Conservation (phyloP, 1,140 invertebrate genomes). For the Battus philenor region DNA sequence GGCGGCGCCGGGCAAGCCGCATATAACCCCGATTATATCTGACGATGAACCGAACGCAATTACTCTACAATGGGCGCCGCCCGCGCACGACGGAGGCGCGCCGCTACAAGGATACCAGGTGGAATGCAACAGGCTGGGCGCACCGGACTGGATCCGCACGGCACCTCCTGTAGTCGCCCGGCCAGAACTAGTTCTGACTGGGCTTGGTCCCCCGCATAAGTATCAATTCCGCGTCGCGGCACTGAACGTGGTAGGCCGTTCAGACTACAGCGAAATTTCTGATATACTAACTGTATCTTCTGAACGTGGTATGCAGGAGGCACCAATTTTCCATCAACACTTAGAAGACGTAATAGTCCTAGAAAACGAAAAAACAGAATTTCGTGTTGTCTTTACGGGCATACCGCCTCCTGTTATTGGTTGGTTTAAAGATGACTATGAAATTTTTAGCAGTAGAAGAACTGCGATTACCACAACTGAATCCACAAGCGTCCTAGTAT, state of each 20-base stretch:
- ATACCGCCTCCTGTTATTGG: slow-evolving; percentile 89
- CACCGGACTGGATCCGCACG: slow-evolving; percentile 86
- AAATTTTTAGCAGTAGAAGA: slow-evolving; percentile 88
- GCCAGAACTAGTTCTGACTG: slow-evolving; percentile 84
- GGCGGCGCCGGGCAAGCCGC: slow-evolving; percentile 85
- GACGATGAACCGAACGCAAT: slow-evolving; percentile 89
- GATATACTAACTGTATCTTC: slow-evolving; percentile 86
- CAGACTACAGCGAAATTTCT: slow-evolving; percentile 85
- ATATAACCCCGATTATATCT: slow-evolving; percentile 79
- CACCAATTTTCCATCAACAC: slow-evolving; percentile 82
- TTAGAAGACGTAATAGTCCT: slow-evolving; percentile 81
- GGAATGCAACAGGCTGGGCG: slow-evolving; percentile 86
- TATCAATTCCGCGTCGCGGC: slow-evolving; percentile 94
- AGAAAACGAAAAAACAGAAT: slow-evolving; percentile 90
- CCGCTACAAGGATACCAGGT: slow-evolving; percentile 90
- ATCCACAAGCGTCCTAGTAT: slow-evolving; percentile 86
- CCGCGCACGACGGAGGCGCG: slow-evolving; percentile 90
- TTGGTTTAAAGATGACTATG: slow-evolving; percentile 95
- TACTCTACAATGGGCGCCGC: slow-evolving; percentile 90
- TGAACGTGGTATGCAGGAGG: slow-evolving; percentile 79
- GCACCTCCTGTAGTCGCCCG: slow-evolving; percentile 81
- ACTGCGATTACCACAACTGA: slow-evolving; percentile 87
- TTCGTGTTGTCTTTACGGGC: slow-evolving; percentile 88
- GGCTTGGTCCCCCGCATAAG: slow-evolving; percentile 89
- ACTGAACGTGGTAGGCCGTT: slow-evolving; percentile 89